Conservation (phyloP, 1,140 invertebrate genomes). For the Drosophila lowei region DNA sequence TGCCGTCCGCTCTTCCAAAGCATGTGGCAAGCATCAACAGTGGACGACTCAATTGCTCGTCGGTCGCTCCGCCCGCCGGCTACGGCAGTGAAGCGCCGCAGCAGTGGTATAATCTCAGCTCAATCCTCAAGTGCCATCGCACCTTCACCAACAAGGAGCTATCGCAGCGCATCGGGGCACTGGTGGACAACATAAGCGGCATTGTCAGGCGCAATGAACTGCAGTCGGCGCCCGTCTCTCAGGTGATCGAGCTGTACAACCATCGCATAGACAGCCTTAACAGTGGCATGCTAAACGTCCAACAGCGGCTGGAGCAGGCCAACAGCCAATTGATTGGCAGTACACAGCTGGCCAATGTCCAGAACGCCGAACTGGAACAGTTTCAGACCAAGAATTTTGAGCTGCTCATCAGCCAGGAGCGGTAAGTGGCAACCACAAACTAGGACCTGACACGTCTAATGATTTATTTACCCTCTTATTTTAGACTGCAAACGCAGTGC, state of each 20-base stretch:
- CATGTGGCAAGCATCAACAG: slow-evolving; percentile 54
- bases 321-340: slow-evolving; percentile 55
- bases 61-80: neutral
- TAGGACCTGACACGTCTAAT: neutral
- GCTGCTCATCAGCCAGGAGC: slow-evolving; percentile 76
- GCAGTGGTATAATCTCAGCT: slow-evolving; percentile 75
- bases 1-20: slow-evolving; percentile 19
- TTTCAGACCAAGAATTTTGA: slow-evolving; percentile 79
- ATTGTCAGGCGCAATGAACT: slow-evolving; percentile 69
- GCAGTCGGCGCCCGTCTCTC: slow-evolving; percentile 68
- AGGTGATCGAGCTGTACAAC: slow-evolving; percentile 77
- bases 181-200: slow-evolving; percentile 62
- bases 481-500: slow-evolving; percentile 70
- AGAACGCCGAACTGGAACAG: slow-evolving; percentile 74
- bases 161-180: slow-evolving; percentile 61
- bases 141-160: slow-evolving; percentile 72
- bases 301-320: slow-evolving; percentile 73
- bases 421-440: slow-evolving; percentile 34
- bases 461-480: neutral
- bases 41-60: neutral
- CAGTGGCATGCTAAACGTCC: slow-evolving; percentile 40
- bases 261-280: slow-evolving; percentile 78
- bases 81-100: slow-evolving; percentile 15
- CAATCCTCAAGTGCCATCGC: slow-evolving; percentile 70
- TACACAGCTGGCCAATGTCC: slow-evolving; percentile 67